Evolutionary conservation across 2,797 vertebrate genomes (phyloP), one percentile per base, ranked within the genome.

Genomic region (Spea hammondii): DNA sequence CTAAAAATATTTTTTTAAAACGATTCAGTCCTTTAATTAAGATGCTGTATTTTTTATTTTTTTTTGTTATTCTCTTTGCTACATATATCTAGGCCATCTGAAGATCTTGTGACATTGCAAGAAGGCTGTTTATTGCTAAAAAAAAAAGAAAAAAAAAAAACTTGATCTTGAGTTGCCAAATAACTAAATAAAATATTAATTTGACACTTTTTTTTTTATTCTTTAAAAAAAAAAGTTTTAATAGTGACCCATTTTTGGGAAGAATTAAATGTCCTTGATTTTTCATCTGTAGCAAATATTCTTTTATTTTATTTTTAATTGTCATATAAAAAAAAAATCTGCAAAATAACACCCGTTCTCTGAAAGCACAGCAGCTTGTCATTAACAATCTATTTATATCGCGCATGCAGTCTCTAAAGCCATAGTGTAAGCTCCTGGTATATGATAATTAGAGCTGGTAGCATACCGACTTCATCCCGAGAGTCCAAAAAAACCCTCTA

Each of bases 381-480:
- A 89, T 88, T 89, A 89, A 78, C 77, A 76, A 83, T 82, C 87
- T 89, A 88, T 88, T 89, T 88, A 87, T 89, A 89, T 85, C 84
- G 71, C 81, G 82, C 71, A 55, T 83, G 82, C 17, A 80, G 82
- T 84, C 85, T 83, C 86, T 84, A 83, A 88, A 88, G 85, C 83
- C 87, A 84, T 82, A 80, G 83, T 82, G 84, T 80, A 86, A 87
- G 82, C 84, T 84, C 84, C 83, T 82, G 84, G 79, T 85, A 83
- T 84, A 83, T 85, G 86, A 86, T 87, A 89, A 89, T 89, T 89
- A 87, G 85, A 79, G 83, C 83, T 77, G 55, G 84, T 83, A 89
- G 84, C 85, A 72, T 86, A 82, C 69, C 53, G 81, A 85, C 86
- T 87, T 87, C 83, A 85, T 82, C 1, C 6, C 83, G 72, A 79